Conservation (phyloP, 2,888 invertebrate species). For the Amiota mariae region DNA sequence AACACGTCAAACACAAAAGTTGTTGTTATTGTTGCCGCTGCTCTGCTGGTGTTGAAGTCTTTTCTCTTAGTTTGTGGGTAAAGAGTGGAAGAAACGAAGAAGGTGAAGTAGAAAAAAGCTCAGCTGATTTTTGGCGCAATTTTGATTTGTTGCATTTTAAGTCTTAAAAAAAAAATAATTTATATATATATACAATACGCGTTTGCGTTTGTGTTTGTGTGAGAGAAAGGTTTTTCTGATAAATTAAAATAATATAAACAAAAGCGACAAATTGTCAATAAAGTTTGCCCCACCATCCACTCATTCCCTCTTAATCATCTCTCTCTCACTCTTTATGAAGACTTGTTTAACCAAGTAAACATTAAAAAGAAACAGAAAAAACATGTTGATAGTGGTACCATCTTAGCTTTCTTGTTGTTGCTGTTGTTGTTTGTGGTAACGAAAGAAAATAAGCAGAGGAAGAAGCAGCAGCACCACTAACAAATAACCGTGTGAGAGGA, state of each 20-base stretch:
- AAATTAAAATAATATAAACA: constrained; percentile 20
- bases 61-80: too few species aligned
- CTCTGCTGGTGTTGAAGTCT: too few species aligned
- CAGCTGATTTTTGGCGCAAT: constrained; percentile 43
- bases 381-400: too few species aligned
- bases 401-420: too few species aligned
- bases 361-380: too few species aligned
- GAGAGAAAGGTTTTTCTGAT: constrained; percentile 25
- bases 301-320: too few species aligned
- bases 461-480: constrained; percentile 22
- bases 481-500: constrained; percentile 36
- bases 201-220: not conserved
- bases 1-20: constrained; percentile 47
- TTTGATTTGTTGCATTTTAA: too few species aligned
- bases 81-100: not conserved
- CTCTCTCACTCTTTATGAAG: too few species aligned
- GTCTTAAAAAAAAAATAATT: too few species aligned
- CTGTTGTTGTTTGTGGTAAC: too few species aligned
- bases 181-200: not conserved
- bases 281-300: too few species aligned
- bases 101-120: not conserved
- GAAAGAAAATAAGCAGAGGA: constrained; percentile 20
- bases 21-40: not conserved
- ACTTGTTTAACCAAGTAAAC: too few species aligned
- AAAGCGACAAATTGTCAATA: constrained; percentile 8